phyloP scores from a whole-genome alignment of 2,888 invertebrate genomes.

The Cheilosia variabilis region DNA sequence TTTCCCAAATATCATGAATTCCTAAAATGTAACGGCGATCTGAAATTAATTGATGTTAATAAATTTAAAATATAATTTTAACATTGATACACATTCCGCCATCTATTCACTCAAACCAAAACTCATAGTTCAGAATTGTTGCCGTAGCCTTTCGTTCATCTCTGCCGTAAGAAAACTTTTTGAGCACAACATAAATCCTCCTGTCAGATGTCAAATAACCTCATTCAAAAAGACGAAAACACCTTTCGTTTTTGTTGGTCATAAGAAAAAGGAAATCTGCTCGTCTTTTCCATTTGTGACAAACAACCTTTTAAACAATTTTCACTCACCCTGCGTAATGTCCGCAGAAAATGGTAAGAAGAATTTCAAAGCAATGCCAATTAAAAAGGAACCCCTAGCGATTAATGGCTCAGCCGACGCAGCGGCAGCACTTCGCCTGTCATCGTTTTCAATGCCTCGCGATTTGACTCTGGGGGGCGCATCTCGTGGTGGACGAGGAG shows the following conservation, averaged over 20 bases:
- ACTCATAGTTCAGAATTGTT: background rate
- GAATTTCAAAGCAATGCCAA: conserved; percentile 47
- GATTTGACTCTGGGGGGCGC: conserved; percentile 85
- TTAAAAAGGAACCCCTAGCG: conserved; percentile 59
- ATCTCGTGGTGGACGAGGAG: conserved; percentile 77
- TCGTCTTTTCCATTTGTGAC: background rate
- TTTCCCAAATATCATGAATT: conserved; percentile 45
- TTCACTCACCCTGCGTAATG: conserved; percentile 55
- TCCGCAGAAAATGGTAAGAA: conserved; percentile 79
- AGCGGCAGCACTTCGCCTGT: conserved; percentile 80
- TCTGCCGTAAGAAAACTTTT: background rate
- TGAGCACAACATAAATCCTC: background rate
- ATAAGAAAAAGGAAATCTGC: background rate
- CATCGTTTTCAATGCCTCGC: conserved; percentile 85
- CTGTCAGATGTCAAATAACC: conserved; percentile 32
- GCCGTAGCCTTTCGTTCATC: background rate
- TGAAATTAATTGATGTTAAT: background rate
- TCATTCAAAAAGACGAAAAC: conserved; percentile 19
- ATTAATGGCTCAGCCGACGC: conserved; percentile 77
- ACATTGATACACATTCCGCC: background rate
- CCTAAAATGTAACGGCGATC: background rate
- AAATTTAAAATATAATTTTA: background rate
- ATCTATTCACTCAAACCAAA: background rate
- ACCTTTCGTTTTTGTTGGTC: background rate
- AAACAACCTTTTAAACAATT: background rate